These are phyloP conservation scores for Carduelis carduelis DNA, from an alignment of 2,797 vertebrate species.

Conservation along the genomic window DNA sequence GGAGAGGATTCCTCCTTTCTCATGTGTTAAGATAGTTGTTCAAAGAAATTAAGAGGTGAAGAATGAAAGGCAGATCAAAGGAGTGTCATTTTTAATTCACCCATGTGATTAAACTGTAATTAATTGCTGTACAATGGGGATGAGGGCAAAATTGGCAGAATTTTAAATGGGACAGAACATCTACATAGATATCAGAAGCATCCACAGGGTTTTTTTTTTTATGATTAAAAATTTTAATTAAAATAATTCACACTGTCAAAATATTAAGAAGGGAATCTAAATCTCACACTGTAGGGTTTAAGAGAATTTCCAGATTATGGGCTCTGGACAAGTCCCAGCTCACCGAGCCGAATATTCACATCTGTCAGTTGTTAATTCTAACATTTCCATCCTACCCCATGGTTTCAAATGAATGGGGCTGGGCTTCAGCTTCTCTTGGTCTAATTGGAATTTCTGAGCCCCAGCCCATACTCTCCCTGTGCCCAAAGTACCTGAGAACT, in stretches of 20 bases:
- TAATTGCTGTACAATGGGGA: neutral
- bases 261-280: neutral
- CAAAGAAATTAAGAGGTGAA: conserved; percentile 42
- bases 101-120: conserved; percentile 13
- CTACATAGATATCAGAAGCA: neutral
- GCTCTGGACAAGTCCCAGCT: neutral
- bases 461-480: neutral
- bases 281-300: neutral
- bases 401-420: neutral
- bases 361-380: neutral
- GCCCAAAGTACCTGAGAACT: rapidly evolving
- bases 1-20: conserved; percentile 15
- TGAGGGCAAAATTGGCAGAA: neutral
- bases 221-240: neutral
- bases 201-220: neutral
- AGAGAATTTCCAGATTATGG: neutral
- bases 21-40: neutral
- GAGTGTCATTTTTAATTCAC: conserved; percentile 2
- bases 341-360: neutral
- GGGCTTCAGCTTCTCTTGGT: neutral
- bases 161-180: neutral
- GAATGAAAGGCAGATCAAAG: conserved; percentile 40
- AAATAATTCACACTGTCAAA: neutral
- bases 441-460: neutral
- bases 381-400: neutral